phyloP scores from a whole-genome alignment of 2,888 invertebrate species.

The Torymus tubicola region DNA sequence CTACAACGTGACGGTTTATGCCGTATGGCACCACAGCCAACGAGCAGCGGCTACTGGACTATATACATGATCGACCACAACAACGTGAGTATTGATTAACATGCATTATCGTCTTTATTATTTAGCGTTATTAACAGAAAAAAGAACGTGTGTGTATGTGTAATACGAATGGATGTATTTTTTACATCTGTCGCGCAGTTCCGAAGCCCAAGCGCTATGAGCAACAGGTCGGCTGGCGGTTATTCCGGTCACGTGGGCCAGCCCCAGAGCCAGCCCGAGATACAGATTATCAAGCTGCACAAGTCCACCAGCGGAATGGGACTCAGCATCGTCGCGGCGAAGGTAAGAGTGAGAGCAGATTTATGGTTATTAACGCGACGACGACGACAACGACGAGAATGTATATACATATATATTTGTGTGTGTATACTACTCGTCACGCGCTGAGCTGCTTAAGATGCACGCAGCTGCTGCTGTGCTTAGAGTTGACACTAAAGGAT shows the following conservation, averaged over 20 bases:
- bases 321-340: conserved; percentile 98
- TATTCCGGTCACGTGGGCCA: conserved; percentile 69
- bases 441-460: background rate
- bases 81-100: conserved; percentile 73
- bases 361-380: too few relatives aligned
- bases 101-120: background rate
- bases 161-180: background rate
- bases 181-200: conserved; percentile 73
- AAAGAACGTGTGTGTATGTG: too few relatives aligned
- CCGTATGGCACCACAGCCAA: conserved; percentile 92
- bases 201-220: conserved; percentile 83
- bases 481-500: background rate
- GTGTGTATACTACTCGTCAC: too few relatives aligned
- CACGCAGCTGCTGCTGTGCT: too few relatives aligned
- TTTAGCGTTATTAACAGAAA: background rate
- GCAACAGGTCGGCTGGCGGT: conserved; percentile 78
- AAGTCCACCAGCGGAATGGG: conserved; percentile 99
- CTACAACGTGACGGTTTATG: conserved; percentile 91
- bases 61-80: conserved; percentile 89
- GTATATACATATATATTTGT: too few relatives aligned
- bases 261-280: conserved; percentile 81
- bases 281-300: conserved; percentile 91
- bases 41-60: conserved; percentile 95
- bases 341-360: conserved; percentile 78
- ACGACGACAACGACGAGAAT: too few relatives aligned